Evolutionary conservation across 2,888 invertebrate genomes (phyloP), one percentile per base, ranked within the genome.

Genomic region (Alloscopus bannaensis): DNA sequence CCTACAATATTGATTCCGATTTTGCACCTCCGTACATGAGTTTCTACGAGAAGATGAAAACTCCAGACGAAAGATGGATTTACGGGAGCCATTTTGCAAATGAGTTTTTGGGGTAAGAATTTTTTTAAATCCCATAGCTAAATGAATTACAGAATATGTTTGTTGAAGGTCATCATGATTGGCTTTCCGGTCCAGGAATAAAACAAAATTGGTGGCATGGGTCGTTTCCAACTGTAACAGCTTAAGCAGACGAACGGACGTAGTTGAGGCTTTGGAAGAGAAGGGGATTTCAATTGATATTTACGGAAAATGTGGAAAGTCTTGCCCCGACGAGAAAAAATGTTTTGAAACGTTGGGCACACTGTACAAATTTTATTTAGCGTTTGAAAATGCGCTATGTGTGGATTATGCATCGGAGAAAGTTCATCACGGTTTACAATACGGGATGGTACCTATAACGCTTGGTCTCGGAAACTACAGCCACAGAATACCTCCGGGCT

Each of bases 301-400:
- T 0, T 80, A 55, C 42, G 80, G 80, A 8, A 64, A 69, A 40
- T 80, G 80, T 55, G 80, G 80, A 22, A 50, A 68, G 60, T 62
- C 29, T 16, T 50, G 68, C 3, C 24, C 42, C 8, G 11, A 13
- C n/a, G 66, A 28, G 2, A 18, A 26, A 13, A 29, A 50, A 6
- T 77, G 76, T 52, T 69, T 57, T 40, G 31, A 47, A 4, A 29
- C 26, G 20, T 36, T 78, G 8, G 64, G 50, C 2, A 57, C 40
- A 24, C n/a, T 24, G 16, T 79, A 79, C 55, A 79, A 79, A 72
- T 79, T 79, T 45, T 79, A 72, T 50, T 60, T 72, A 13, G 29
- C 79, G 29, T 59, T 66, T 26, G 79, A 79, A 28, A 79, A 79
- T 20, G 65, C 79, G 3, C 29, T 79, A 2, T 79, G 79, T 22